Evolutionary conservation across 2,797 vertebrate species (phyloP).

Genomic region (Austrolebias charrua): DNA sequence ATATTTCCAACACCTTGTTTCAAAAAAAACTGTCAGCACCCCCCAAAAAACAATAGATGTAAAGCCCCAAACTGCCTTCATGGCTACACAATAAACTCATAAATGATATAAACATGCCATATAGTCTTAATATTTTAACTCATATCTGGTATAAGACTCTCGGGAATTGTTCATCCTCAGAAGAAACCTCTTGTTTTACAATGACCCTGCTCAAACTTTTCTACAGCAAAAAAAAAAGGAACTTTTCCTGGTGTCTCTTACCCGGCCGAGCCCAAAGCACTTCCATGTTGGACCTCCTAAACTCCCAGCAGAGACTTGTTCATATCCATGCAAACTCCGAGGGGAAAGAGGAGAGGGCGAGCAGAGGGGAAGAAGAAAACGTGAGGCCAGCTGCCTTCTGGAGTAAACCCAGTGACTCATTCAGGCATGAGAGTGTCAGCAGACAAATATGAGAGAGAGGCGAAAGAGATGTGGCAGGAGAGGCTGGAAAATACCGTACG

Average conservation of each 20-base stretch:
- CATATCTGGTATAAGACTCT: constrained; percentile 51
- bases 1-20: too few species aligned
- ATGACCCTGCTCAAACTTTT: constrained; percentile 18
- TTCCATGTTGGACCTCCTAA: constrained; percentile 51
- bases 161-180: constrained; percentile 23
- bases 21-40: too few species aligned
- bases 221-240: neutral
- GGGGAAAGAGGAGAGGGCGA: constrained; percentile 8
- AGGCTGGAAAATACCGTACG: neutral
- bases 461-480: neutral
- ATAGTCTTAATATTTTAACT: neutral
- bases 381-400: constrained; percentile 28
- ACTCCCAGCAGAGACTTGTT: constrained; percentile 19
- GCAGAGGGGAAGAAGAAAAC: constrained; percentile 15
- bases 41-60: too few species aligned
- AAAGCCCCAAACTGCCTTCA: neutral
- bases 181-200: constrained; percentile 25
- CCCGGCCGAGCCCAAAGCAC: constrained; percentile 60
- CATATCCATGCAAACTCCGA: constrained; percentile 25
- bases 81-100: neutral
- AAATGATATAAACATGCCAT: neutral
- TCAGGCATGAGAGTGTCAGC: constrained; percentile 34
- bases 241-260: constrained; percentile 27
- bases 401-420: constrained; percentile 62
- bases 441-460: constrained; percentile 15